Conservation (phyloP, 37 sponge, comb jelly and placozoan genomes). For the Chondrosia reniformis region DNA sequence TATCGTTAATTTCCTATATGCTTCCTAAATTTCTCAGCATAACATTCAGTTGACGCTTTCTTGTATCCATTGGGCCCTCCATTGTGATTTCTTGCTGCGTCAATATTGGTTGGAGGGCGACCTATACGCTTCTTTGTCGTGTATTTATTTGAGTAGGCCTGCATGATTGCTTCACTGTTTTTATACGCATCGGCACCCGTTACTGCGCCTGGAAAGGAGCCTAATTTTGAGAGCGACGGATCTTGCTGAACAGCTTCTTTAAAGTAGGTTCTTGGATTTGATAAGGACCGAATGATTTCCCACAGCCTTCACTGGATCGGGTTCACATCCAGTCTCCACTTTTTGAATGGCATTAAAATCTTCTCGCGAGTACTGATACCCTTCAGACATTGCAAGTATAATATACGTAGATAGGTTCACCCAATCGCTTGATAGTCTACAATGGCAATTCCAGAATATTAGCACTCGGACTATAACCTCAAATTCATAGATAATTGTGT, state of each 20-base stretch:
- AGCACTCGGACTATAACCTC: too few relatives aligned
- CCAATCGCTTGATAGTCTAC: too few relatives aligned
- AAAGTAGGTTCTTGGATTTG: constrained; percentile 42
- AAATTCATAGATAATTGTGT: too few relatives aligned
- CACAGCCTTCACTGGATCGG: constrained; percentile 18
- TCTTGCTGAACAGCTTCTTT: constrained; percentile 27
- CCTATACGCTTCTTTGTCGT: constrained; percentile 23
- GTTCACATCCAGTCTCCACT: background rate
- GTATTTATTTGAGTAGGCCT: constrained; percentile 30
- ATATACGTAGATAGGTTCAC: too few relatives aligned
- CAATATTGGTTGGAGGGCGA: constrained; percentile 8
- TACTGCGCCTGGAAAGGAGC: constrained; percentile 10
- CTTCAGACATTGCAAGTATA: too few relatives aligned
- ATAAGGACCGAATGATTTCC: constrained; percentile 28
- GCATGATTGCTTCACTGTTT: constrained; percentile 6
- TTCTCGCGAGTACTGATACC: background rate
- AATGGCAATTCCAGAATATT: too few relatives aligned
- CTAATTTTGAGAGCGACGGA: background rate
- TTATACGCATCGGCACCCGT: constrained; percentile 11
- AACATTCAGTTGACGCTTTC: background rate
- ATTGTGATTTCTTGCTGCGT: constrained; percentile 13
- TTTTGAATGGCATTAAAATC: constrained; percentile 20
- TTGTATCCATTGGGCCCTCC: constrained; percentile 21
- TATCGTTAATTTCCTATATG: too few relatives aligned
- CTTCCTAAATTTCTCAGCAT: background rate